Evolutionary conservation across 2,113 vertebrate genomes (phyloP).

Genomic region (Vidua chalybeata): DNA sequence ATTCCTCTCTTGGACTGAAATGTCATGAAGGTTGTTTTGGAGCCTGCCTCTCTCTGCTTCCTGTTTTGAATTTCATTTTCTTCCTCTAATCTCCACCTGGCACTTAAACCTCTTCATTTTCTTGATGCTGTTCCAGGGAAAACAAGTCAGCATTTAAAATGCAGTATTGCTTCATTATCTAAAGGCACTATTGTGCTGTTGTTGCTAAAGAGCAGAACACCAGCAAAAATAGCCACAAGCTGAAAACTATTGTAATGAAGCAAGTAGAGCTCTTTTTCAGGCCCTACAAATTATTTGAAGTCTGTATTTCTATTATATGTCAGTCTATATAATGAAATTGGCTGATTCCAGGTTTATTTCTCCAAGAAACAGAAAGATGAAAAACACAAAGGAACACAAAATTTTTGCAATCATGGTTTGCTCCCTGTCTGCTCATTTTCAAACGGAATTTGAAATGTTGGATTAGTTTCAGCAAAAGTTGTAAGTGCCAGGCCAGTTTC

Average conservation of each 20-base stretch:
- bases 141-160: conserved; percentile 31
- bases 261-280: background rate
- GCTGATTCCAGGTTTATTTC: background rate
- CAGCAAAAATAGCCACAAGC: background rate
- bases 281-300: background rate
- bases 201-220: background rate
- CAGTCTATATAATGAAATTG: background rate
- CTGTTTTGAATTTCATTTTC: conserved; percentile 4
- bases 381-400: background rate
- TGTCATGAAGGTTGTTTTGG: background rate
- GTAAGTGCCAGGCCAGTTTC: background rate
- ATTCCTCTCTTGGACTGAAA: background rate
- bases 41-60: background rate
- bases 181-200: background rate
- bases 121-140: conserved; percentile 17
- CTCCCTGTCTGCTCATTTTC: background rate
- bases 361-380: background rate
- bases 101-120: background rate
- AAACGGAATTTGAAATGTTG: background rate
- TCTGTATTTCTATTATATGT: background rate
- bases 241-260: background rate
- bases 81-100: conserved; percentile 14
- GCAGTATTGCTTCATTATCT: background rate
- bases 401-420: background rate
- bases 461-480: background rate